phyloP scores from a whole-genome alignment of 2,113 vertebrate species.

The Hippocampus comes region DNA sequence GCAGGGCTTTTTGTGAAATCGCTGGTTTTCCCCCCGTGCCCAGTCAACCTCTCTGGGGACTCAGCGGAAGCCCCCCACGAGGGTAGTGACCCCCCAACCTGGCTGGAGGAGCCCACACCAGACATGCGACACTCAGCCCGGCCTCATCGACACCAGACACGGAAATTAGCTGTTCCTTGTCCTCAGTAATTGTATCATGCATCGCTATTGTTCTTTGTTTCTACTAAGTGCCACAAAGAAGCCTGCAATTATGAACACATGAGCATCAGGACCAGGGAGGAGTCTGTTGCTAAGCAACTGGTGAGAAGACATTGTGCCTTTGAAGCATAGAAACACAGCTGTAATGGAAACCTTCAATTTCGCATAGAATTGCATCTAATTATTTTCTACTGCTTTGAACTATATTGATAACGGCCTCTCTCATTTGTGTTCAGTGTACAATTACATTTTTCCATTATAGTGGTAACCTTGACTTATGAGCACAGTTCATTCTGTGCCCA shows the following conservation, averaged over 20 bases:
- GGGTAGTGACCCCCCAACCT: constrained; percentile 17
- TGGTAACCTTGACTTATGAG: too few species aligned
- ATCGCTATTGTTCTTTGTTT: constrained; percentile 43
- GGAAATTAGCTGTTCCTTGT: neutral
- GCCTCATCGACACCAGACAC: neutral
- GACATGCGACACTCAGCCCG: neutral
- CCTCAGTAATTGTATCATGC: constrained; percentile 27
- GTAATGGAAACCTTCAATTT: constrained; percentile 12
- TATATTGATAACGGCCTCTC: neutral
- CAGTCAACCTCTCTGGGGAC: constrained; percentile 23
- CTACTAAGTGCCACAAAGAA: constrained; percentile 59
- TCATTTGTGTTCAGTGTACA: neutral
- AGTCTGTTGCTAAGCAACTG: constrained; percentile 75
- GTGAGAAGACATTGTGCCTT: constrained; percentile 67
- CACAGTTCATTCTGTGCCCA: neutral
- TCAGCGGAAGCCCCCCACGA: constrained; percentile 4
- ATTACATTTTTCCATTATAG: neutral
- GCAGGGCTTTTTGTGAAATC: constrained; percentile 53
- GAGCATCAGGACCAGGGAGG: constrained; percentile 62
- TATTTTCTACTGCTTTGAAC: neutral
- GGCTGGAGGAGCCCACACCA: constrained; percentile 45
- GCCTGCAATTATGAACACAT: constrained; percentile 61
- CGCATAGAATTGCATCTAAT: neutral
- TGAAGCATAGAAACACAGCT: constrained; percentile 36
- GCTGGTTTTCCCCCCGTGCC: constrained; percentile 55